phyloP scores from a whole-genome alignment of 92 coral and sea anemone genomes.

The Epizoanthus illoricatus region DNA sequence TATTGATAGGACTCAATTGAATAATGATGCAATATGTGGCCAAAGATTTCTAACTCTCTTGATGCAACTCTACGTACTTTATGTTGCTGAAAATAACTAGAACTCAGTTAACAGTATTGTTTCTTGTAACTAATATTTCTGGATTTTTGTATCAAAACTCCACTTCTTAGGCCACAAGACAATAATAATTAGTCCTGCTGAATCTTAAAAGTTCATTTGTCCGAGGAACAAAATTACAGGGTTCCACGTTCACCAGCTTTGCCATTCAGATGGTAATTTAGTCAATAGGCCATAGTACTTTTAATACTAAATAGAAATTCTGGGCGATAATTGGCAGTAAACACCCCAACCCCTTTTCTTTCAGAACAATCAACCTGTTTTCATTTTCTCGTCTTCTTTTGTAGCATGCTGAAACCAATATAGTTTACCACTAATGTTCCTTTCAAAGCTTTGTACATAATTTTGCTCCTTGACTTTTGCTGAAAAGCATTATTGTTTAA shows the following conservation, averaged over 20 bases:
- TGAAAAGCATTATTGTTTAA: conserved; percentile 13
- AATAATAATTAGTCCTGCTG: conserved; percentile 23
- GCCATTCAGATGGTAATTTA: conserved; percentile 31
- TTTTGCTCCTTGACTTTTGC: background rate
- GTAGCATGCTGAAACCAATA: conserved; percentile 35
- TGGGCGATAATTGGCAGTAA: conserved; percentile 76
- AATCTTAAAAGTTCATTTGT: conserved; percentile 3
- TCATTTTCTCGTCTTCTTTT: conserved; percentile 32
- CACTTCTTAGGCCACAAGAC: conserved; percentile 13
- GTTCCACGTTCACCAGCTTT: conserved; percentile 26
- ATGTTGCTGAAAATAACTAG: too few relatives aligned
- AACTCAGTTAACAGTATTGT: background rate
- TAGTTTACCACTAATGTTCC: conserved; percentile 13
- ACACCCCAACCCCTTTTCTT: conserved; percentile 65
- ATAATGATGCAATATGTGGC: background rate
- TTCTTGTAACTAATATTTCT: background rate
- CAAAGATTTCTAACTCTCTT: background rate
- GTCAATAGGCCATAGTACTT: conserved; percentile 35
- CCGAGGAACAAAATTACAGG: conserved; percentile 35
- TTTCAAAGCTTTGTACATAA: conserved; percentile 31
- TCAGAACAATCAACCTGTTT: conserved; percentile 37
- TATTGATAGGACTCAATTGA: background rate
- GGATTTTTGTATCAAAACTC: background rate
- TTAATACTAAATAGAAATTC: conserved; percentile 61
- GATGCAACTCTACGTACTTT: background rate